Conservation (phyloP, 2,113 vertebrate genomes). For the Pandion haliaetus region DNA sequence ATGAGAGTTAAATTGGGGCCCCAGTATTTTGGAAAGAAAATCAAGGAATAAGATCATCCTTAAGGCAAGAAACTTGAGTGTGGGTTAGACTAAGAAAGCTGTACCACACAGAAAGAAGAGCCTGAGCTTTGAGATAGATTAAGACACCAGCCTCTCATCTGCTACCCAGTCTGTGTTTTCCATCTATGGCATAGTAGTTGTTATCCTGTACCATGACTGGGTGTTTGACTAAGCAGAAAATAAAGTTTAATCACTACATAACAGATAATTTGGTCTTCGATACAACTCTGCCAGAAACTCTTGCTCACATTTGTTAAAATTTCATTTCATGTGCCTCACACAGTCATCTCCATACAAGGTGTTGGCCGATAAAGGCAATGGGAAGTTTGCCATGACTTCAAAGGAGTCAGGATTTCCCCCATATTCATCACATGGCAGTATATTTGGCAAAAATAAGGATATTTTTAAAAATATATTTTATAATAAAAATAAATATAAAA, state of each 20-base stretch:
- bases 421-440: not conserved
- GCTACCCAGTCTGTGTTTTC: constrained; percentile 12
- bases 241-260: not conserved
- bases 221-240: not conserved
- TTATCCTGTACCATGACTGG: not conserved
- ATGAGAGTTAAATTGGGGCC: not conserved
- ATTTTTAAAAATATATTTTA: too few relatives aligned
- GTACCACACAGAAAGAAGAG: not conserved
- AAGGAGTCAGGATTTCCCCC: not conserved
- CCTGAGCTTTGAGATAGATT: not conserved
- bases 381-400: not conserved
- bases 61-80: not conserved
- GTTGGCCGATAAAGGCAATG: not conserved
- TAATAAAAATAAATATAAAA: too few relatives aligned
- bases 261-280: not conserved
- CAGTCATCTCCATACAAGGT: not conserved
- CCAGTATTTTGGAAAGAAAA: not conserved
- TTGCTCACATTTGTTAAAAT: not conserved
- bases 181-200: not conserved
- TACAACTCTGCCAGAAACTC: not conserved
- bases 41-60: not conserved
- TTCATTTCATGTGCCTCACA: not conserved
- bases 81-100: not conserved
- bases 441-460: not conserved
- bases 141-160: not conserved